Evolutionary conservation across 2,888 invertebrate species (phyloP).

Genomic region (Watsonalla binaria): DNA sequence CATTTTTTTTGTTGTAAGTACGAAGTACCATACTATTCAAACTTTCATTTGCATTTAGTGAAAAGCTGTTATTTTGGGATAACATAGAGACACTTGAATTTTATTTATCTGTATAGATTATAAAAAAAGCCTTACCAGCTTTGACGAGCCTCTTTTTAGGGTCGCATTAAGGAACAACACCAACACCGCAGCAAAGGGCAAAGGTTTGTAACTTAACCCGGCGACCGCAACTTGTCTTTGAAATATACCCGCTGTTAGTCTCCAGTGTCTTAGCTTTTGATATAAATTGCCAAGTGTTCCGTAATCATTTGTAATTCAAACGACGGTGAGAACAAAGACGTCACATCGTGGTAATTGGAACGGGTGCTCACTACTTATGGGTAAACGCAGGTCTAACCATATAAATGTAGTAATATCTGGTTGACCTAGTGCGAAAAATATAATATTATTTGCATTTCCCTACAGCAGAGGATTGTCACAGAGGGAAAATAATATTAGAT

Average conservation of each 20-base stretch:
- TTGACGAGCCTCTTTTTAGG: neutral
- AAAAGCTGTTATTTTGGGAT: too few relatives aligned
- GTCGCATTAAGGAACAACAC: neutral
- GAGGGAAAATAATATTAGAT: too few relatives aligned
- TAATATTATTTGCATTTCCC: too few relatives aligned
- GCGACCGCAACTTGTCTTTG: slow-evolving; percentile 38
- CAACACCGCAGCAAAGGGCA: slow-evolving; percentile 9
- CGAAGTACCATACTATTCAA: too few relatives aligned
- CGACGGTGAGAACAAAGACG: neutral
- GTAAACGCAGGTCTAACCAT: neutral
- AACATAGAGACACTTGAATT: too few relatives aligned
- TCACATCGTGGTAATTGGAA: neutral
- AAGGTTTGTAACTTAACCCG: slow-evolving; percentile 37
- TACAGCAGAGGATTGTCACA: too few relatives aligned
- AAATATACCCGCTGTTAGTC: slow-evolving; percentile 46
- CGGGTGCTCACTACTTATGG: neutral
- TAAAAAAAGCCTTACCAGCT: too few relatives aligned
- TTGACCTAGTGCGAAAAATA: too few relatives aligned
- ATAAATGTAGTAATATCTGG: too few relatives aligned
- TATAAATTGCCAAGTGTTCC: neutral
- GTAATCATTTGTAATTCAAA: neutral
- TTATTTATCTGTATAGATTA: too few relatives aligned
- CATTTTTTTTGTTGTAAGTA: too few relatives aligned
- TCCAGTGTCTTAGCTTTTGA: slow-evolving; percentile 6
- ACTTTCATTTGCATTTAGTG: too few relatives aligned